phyloP scores from a whole-genome alignment of 1,140 invertebrate species.

The Euura lappo region DNA sequence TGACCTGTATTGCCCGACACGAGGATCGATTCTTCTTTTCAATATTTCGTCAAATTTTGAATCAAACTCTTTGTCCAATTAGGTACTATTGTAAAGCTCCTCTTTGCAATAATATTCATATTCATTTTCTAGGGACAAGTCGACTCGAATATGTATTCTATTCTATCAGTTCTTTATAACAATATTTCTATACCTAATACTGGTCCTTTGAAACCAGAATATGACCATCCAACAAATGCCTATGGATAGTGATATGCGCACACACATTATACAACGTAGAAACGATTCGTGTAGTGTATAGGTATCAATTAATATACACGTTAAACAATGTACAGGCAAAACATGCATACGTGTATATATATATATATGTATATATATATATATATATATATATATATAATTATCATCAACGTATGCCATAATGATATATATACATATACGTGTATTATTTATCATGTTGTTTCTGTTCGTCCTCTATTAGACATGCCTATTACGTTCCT shows the following conservation, averaged over 20 bases:
- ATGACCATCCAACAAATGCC: not conserved
- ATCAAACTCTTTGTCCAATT: too few species aligned
- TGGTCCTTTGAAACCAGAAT: not conserved
- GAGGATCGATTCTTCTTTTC: too few species aligned
- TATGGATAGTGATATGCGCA: not conserved
- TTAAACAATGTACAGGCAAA: not conserved
- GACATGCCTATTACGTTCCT: too few species aligned
- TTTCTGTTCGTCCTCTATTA: not conserved
- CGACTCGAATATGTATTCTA: not conserved
- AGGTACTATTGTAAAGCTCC: too few species aligned
- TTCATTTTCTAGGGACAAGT: too few species aligned
- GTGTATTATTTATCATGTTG: not conserved
- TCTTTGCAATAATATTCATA: too few species aligned
- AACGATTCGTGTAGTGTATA: not conserved
- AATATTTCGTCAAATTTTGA: too few species aligned
- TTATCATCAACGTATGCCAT: not conserved
- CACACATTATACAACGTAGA: not conserved
- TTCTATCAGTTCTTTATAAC: slow-evolving; percentile 5
- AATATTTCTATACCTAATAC: slow-evolving; percentile 2
- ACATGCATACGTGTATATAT: not conserved
- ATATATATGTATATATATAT: too few species aligned
- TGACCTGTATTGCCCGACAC: not conserved
- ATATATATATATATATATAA: too few species aligned
- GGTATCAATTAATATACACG: not conserved
- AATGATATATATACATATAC: slow-evolving; percentile 12